Evolutionary conservation across 2,888 invertebrate genomes (phyloP), one percentile per base, ranked within the genome.

Genomic region (Zeuzera pyrina): DNA sequence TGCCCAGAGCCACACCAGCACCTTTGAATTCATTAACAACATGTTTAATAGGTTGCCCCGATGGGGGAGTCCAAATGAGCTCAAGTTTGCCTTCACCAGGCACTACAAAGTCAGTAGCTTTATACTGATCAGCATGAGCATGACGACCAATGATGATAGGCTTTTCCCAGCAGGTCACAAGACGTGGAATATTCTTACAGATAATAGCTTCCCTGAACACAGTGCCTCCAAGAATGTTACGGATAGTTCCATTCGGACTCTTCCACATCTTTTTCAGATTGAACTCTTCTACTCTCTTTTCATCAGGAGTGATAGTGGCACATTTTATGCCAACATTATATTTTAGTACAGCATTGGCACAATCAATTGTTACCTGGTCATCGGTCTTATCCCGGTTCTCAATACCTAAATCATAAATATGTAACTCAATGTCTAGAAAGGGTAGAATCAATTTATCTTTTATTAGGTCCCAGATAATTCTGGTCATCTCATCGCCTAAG

Each of bases 291-390:
- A 98, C 97, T 63, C 98, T 87, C 21, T 94, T 93, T 71, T 98
- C 98, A 70, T 98, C 98, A 1, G 98, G 98, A 1, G 98, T 98
- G 44, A 98, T 99, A 2, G 98, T 95, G 13, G 98, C 98, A 81
- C 99, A 99, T 74, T 99, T 99, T 46, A 99, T 95, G 24, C 98
- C 99, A 30, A 99, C 98, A 74, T 96, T 97, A 85, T 97, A 98
- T 65, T 95, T 95, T 68, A 95, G 93, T 34, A 98, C 89, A 8
- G 98, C 98, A 69, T 97, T 91, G 4, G 98, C 98, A 70, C 97
- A 97, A 48, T 98, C 98, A 42, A 97, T 85, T 1, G 98, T 99
- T 2, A 99, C 97, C 77, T 96, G 90, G 65, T 99, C 98, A 37
- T 94, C 87, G 30, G 98, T 99, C 49, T 90, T 88, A 67, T 99